Evolutionary conservation across 1,140 invertebrate species (phyloP).

Genomic region (Tigriopus japonicus): DNA sequence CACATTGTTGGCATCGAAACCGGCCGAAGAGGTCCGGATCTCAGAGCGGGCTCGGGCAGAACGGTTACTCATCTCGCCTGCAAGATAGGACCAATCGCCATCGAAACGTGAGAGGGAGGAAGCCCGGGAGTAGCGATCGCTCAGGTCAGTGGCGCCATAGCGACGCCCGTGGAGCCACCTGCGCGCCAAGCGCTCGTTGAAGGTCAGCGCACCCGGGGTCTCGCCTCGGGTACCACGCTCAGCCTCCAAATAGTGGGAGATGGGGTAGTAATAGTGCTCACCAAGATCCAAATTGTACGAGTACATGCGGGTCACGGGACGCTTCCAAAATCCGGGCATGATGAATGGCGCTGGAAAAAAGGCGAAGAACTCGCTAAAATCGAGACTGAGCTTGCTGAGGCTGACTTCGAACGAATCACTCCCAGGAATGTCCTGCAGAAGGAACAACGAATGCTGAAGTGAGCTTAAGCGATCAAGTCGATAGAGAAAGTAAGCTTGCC

Average conservation of each 20-base stretch:
- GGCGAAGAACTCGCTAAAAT: no score
- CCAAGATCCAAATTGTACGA: neutral
- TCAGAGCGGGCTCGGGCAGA: neutral
- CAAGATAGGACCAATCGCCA: neutral
- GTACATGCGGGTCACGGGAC: neutral
- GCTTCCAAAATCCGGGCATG: neutral
- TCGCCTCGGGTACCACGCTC: conserved; percentile 1
- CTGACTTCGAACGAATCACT: no score
- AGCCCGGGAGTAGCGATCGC: neutral
- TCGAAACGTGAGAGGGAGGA: neutral
- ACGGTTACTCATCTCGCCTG: neutral
- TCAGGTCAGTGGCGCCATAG: neutral
- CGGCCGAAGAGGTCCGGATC: neutral
- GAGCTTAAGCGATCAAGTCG: no score
- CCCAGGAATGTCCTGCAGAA: no score
- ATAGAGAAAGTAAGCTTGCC: no score
- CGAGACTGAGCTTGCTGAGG: no score
- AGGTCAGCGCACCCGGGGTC: neutral
- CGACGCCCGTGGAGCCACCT: neutral
- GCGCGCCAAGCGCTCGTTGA: neutral
- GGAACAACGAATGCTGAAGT: no score
- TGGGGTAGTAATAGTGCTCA: neutral
- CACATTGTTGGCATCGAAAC: no score
- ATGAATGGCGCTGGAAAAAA: no score
- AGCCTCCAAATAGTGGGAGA: neutral